Conservation (phyloP, 1,140 invertebrate species). For the Drosophila pachea region DNA sequence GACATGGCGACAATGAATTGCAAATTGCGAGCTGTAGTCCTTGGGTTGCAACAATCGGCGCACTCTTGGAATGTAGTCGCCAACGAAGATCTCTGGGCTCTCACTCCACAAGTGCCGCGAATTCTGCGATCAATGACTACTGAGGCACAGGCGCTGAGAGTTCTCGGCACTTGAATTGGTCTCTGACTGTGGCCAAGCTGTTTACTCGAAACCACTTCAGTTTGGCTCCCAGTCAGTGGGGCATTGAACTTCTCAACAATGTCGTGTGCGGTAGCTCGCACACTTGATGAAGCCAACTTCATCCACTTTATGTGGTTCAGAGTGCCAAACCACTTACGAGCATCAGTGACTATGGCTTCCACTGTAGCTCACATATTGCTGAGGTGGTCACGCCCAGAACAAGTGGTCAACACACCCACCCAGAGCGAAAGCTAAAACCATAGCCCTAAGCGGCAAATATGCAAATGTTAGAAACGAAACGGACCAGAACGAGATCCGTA, state of each 20-base stretch:
- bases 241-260: conserved; percentile 36
- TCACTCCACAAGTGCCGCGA: conserved; percentile 36
- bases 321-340: conserved; percentile 43
- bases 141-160: not conserved
- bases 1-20: conserved; percentile 52
- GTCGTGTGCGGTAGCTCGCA: not conserved
- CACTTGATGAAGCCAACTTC: conserved; percentile 35
- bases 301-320: conserved; percentile 30
- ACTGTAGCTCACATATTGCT: conserved; percentile 10
- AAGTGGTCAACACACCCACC: conserved; percentile 39
- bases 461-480: conserved; percentile 23
- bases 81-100: conserved; percentile 24
- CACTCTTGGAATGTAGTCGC: not conserved
- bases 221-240: conserved; percentile 7
- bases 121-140: conserved; percentile 23
- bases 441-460: conserved; percentile 25
- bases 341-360: conserved; percentile 27
- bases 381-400: conserved; percentile 28
- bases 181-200: conserved; percentile 14
- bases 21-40: conserved; percentile 42
- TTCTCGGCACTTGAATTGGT: not conserved
- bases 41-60: conserved; percentile 39
- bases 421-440: not conserved
- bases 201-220: conserved; percentile 36
- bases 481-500: conserved; percentile 17